These are phyloP conservation scores for Lordiphosa clarofinis DNA, from an alignment of 1,140 invertebrate species.

Conservation along the genomic window DNA sequence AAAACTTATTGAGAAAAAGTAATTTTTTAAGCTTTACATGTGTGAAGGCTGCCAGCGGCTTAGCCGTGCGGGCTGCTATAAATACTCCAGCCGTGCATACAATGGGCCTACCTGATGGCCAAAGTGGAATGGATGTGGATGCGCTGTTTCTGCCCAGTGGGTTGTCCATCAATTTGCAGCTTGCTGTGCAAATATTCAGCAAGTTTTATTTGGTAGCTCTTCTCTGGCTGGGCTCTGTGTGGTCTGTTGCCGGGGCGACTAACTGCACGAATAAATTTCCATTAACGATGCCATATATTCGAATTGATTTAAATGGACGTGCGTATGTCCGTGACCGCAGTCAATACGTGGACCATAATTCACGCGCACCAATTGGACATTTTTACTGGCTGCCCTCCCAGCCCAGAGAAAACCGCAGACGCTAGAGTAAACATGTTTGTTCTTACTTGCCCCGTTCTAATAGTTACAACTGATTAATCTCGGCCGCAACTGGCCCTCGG, in stretches of 20 bases:
- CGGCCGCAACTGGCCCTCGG: conserved; percentile 27
- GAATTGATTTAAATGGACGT: conserved; percentile 76
- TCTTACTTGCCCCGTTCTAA: conserved; percentile 65
- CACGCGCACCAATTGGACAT: conserved; percentile 46
- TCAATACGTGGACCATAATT: conserved; percentile 60
- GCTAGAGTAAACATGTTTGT: not conserved
- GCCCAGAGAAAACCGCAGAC: no score
- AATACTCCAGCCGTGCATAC: conserved; percentile 42
- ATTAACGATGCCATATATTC: conserved; percentile 71
- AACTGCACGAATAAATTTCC: conserved; percentile 70
- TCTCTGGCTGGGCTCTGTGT: conserved; percentile 26
- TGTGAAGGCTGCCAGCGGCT: conserved; percentile 25
- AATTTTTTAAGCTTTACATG: conserved; percentile 74
- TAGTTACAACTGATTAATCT: conserved; percentile 59
- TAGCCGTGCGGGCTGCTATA: conserved; percentile 51
- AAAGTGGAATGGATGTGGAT: not conserved
- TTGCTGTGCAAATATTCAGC: conserved; percentile 64
- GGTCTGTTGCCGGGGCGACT: conserved; percentile 26
- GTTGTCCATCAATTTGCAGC: conserved; percentile 74
- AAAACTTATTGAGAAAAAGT: conserved; percentile 77
- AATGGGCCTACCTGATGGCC: conserved; percentile 39
- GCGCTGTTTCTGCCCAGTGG: conserved; percentile 38
- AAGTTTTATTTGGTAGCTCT: conserved; percentile 65
- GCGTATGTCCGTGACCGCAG: conserved; percentile 51
- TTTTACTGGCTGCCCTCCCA: conserved; percentile 13